phyloP scores from a whole-genome alignment of 2,113 vertebrate species.

The Dasyprocta punctata region DNA sequence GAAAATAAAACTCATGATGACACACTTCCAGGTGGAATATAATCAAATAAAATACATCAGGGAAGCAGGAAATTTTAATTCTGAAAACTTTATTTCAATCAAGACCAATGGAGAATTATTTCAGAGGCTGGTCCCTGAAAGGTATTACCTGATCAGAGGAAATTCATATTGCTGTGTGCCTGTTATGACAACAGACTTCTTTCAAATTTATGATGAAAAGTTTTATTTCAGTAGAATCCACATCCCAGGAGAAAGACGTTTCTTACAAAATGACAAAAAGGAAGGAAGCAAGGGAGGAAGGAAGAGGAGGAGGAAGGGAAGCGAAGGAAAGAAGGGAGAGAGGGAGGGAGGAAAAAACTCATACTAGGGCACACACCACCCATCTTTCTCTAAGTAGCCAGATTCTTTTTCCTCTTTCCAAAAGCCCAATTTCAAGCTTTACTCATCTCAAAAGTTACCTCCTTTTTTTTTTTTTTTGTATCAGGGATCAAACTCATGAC shows the following conservation, averaged over 20 bases:
- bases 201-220: neutral
- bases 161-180: neutral
- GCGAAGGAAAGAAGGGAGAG: neutral
- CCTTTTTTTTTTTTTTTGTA: too few species aligned
- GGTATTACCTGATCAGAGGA: neutral
- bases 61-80: slow-evolving; percentile 7
- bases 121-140: neutral
- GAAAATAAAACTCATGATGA: neutral
- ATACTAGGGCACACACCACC: neutral
- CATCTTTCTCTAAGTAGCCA: neutral
- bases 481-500: too few species aligned
- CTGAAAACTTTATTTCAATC: slow-evolving; percentile 5
- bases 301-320: neutral
- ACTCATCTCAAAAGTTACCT: neutral
- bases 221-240: neutral
- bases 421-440: neutral
- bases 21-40: neutral
- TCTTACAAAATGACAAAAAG: neutral
- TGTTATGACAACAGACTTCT: neutral
- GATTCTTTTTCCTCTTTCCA: neutral
- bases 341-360: neutral
- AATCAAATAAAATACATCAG: neutral
- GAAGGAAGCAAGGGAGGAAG: neutral
- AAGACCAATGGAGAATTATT: neutral
- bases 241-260: neutral